These are phyloP conservation scores for Agrotis segetum DNA, from an alignment of 2,888 invertebrate species.

Conservation along the genomic window DNA sequence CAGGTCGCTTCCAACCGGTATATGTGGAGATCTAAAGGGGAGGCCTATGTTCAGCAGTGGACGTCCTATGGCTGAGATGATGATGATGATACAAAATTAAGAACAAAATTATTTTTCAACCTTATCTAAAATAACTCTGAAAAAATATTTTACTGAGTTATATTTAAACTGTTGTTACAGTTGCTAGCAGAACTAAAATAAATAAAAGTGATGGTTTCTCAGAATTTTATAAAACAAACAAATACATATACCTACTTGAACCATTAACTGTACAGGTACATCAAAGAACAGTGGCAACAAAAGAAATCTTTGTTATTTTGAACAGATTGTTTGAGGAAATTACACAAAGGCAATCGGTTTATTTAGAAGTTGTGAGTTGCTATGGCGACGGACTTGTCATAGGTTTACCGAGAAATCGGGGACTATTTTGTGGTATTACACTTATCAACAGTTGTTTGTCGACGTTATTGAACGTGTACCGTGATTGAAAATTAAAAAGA, in stretches of 20 bases:
- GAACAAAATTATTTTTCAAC: too few relatives aligned
- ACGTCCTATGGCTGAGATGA: too few relatives aligned
- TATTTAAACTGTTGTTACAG: neutral
- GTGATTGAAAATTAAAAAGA: neutral
- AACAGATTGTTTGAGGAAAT: constrained; percentile 39
- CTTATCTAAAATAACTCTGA: neutral
- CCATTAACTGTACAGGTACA: constrained; percentile 33
- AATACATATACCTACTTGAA: constrained; percentile 22
- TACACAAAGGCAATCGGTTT: constrained; percentile 42
- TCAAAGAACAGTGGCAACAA: constrained; percentile 33
- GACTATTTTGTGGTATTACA: neutral
- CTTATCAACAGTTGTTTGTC: neutral
- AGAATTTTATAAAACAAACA: constrained; percentile 21
- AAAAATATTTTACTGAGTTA: too few relatives aligned
- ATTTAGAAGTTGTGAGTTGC: constrained; percentile 27
- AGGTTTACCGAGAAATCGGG: neutral
- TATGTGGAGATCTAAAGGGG: too few relatives aligned
- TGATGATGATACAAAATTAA: too few relatives aligned
- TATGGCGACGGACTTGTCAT: constrained; percentile 11
- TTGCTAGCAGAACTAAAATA: constrained; percentile 4
- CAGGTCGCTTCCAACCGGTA: too few relatives aligned
- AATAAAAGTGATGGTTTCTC: constrained; percentile 7
- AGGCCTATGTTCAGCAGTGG: too few relatives aligned
- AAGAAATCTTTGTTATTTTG: constrained; percentile 44
- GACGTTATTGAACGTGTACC: neutral